phyloP scores from a whole-genome alignment of 92 coral and sea anemone genomes.

The Porites divaricata region DNA sequence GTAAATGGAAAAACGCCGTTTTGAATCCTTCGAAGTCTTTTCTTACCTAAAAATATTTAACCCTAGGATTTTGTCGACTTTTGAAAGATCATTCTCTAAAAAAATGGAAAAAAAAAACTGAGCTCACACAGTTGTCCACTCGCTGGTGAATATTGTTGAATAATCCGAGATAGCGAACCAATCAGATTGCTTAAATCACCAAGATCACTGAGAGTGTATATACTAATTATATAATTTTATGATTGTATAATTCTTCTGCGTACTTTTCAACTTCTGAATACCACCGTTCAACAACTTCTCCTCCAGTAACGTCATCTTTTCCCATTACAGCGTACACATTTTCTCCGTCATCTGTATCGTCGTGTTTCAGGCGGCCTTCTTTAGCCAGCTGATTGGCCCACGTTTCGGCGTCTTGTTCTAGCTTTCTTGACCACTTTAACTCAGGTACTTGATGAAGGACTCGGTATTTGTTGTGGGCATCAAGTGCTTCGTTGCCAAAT shows the following conservation, averaged over 20 bases:
- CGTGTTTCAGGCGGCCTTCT: slow-evolving; percentile 75
- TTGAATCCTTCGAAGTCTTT: too few species aligned
- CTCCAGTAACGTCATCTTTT: slow-evolving; percentile 65
- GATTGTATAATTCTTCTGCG: neutral
- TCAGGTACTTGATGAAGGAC: slow-evolving; percentile 79
- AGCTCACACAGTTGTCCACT: too few species aligned
- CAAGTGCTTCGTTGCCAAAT: slow-evolving; percentile 70
- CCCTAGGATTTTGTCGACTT: too few species aligned
- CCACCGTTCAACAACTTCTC: slow-evolving; percentile 84
- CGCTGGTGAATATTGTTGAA: too few species aligned
- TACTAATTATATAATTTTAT: too few species aligned
- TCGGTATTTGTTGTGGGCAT: slow-evolving; percentile 83
- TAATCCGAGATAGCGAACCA: too few species aligned
- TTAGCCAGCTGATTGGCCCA: slow-evolving; percentile 92
- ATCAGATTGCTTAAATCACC: too few species aligned
- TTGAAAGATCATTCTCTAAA: too few species aligned
- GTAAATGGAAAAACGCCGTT: too few species aligned
- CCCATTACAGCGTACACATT: slow-evolving; percentile 74
- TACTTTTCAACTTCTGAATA: slow-evolving; percentile 81
- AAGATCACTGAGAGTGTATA: too few species aligned
- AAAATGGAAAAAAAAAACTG: too few species aligned
- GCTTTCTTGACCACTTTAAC: slow-evolving; percentile 75
- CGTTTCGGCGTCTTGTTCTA: slow-evolving; percentile 88
- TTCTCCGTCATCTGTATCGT: slow-evolving; percentile 84
- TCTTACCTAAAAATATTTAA: too few species aligned